Percentiles rank a stretch among this genome's conserved stretches.
Evolutionary conservation across 1,140 invertebrate genomes (phyloP).

Genomic region (Caenorhabditis remanei): DNA sequence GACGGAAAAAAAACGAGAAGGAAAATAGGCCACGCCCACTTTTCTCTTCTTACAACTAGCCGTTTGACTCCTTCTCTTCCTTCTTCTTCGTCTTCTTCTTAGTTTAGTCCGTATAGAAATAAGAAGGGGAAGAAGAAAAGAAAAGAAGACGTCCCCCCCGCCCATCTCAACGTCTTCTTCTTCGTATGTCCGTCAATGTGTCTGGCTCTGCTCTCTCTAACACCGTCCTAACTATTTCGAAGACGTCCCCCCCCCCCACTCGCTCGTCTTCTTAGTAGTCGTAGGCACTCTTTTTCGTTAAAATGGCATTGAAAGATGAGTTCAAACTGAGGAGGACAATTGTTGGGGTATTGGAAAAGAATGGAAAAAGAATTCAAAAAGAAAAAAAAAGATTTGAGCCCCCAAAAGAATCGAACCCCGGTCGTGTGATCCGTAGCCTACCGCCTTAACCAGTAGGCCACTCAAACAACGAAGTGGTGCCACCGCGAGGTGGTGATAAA

Average conservation of each 20-base stretch:
- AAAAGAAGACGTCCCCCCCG: neutral
- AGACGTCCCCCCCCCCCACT: neutral
- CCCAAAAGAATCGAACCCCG: no score
- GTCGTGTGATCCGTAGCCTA: no score
- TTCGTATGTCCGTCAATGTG: conserved; percentile 50
- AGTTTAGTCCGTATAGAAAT: neutral
- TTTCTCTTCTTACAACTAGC: conserved; percentile 31
- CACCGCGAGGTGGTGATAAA: no score
- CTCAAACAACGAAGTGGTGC: no score
- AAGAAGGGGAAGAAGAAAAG: conserved; percentile 27
- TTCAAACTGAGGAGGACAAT: neutral
- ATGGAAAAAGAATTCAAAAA: no score
- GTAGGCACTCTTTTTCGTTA: conserved; percentile 22
- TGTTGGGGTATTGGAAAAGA: neutral
- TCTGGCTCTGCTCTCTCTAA: conserved; percentile 20
- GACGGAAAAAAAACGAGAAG: neutral
- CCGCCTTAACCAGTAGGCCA: no score
- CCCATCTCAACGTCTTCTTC: neutral
- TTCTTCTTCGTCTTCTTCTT: no score
- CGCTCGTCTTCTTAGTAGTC: conserved; percentile 1
- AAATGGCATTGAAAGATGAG: conserved; percentile 33
- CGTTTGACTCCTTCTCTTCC: conserved; percentile 23
- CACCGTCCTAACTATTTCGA: conserved; percentile 39
- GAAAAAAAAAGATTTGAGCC: no score
- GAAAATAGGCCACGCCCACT: neutral